A percentile compares a stretch with the other conserved stretches of the same genome.
Conservation (phyloP, 2,888 invertebrate species). For the Zaprionus lineosus region DNA sequence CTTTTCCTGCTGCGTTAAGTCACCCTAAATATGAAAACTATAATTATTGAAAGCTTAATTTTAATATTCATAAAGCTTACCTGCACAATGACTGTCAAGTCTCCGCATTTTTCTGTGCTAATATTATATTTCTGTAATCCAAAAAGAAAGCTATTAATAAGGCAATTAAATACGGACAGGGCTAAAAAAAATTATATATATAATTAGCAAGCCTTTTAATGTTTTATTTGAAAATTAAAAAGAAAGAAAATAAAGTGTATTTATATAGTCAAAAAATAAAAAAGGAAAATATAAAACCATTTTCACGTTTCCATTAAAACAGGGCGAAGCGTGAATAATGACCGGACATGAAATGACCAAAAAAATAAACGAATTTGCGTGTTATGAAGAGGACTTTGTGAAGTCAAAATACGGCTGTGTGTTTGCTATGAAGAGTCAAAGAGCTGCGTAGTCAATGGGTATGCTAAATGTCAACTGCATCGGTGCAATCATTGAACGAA, state of each 20-base stretch:
- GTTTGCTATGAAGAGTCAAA: constrained; percentile 1
- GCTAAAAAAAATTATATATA: constrained; percentile 23
- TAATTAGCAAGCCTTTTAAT: too few relatives aligned
- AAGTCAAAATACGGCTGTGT: constrained; percentile 1
- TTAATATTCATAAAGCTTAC: constrained; percentile 81
- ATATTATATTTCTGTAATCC: constrained; percentile 89
- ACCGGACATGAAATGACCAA: constrained; percentile 80
- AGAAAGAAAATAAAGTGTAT: background rate
- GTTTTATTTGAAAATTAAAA: too few relatives aligned
- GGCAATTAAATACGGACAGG: constrained; percentile 21
- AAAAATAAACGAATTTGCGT: constrained; percentile 30
- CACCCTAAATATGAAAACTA: constrained; percentile 85
- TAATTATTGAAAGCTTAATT: background rate
- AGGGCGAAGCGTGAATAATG: constrained; percentile 67
- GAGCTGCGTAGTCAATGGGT: background rate
- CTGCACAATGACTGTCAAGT: constrained; percentile 90
- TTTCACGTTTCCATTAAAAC: constrained; percentile 51
- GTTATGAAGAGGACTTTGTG: constrained; percentile 7
- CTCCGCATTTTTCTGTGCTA: constrained; percentile 89
- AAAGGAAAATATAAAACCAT: constrained; percentile 60
- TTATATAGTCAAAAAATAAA: constrained; percentile 25
- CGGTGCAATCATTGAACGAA: constrained; percentile 1
- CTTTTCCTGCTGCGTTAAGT: constrained; percentile 90
- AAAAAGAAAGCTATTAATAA: constrained; percentile 6
- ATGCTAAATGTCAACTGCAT: constrained; percentile 11